Conservation (phyloP, 1,140 invertebrate genomes). For the Zaprionus gabonicus region DNA sequence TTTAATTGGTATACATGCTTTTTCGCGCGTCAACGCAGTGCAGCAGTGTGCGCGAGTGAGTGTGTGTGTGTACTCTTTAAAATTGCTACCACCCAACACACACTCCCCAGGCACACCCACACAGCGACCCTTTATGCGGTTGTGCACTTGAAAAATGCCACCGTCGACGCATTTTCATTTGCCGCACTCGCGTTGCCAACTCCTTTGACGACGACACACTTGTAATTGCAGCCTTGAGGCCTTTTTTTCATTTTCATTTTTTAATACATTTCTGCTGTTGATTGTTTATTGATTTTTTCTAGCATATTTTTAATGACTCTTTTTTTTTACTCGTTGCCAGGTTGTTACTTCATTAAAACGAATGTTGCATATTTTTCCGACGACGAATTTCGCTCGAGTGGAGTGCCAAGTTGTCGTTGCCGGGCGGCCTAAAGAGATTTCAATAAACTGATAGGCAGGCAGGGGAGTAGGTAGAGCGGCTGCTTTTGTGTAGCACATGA, state of each 20-base stretch:
- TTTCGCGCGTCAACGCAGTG: slow-evolving; percentile 38
- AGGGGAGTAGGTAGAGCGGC: background rate
- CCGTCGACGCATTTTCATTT: slow-evolving; percentile 70
- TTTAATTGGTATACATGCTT: slow-evolving; percentile 75
- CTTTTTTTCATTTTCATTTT: slow-evolving; percentile 12
- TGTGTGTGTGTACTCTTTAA: slow-evolving; percentile 28
- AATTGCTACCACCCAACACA: slow-evolving; percentile 14
- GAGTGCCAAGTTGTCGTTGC: slow-evolving; percentile 40
- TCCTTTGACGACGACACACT: slow-evolving; percentile 67
- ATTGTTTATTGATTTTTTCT: slow-evolving; percentile 75
- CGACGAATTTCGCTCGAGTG: slow-evolving; percentile 60
- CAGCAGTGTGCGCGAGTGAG: slow-evolving; percentile 4
- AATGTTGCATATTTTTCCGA: slow-evolving; percentile 63
- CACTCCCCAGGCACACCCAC: background rate
- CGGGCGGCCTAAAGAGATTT: slow-evolving; percentile 64
- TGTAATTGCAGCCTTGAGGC: slow-evolving; percentile 76
- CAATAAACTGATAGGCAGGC: slow-evolving; percentile 68
- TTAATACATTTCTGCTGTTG: slow-evolving; percentile 41
- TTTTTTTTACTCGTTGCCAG: slow-evolving; percentile 36
- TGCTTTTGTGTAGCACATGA: slow-evolving; percentile 33
- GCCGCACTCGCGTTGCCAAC: slow-evolving; percentile 33
- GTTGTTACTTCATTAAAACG: slow-evolving; percentile 78
- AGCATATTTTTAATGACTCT: slow-evolving; percentile 77
- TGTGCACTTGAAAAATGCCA: slow-evolving; percentile 77
- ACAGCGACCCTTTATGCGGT: slow-evolving; percentile 23